A percentile compares a stretch with the other conserved stretches of the same genome.
These are phyloP conservation scores for Zonitis immaculata DNA, from an alignment of 2,888 invertebrate genomes.

Conservation along the genomic window DNA sequence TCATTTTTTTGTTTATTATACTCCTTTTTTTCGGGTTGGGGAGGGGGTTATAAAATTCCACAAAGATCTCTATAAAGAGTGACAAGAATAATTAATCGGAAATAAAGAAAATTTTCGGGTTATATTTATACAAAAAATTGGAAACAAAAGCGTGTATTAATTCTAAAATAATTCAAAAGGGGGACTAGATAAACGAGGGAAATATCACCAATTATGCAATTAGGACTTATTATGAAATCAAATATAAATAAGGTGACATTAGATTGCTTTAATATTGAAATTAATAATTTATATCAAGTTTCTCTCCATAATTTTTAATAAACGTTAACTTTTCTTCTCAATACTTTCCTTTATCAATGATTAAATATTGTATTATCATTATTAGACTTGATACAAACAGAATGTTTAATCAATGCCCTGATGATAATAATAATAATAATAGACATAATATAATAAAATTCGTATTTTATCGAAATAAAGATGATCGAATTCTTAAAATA, in stretches of 20 bases:
- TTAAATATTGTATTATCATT: not conserved
- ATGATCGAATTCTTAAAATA: not conserved
- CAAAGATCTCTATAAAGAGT: not conserved
- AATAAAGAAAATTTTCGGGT: not conserved
- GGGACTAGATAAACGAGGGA: not conserved
- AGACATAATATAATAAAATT: not conserved
- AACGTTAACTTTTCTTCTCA: not conserved
- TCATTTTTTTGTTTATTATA: not conserved
- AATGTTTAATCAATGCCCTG: not conserved
- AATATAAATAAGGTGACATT: constrained; percentile 1
- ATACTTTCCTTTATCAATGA: not conserved
- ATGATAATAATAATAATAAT: not conserved
- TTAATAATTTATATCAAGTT: not conserved
- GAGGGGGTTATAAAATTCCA: not conserved
- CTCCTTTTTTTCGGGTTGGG: not conserved
- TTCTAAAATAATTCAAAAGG: no score
- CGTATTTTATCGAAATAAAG: not conserved
- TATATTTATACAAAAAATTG: not conserved
- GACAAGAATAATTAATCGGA: not conserved
- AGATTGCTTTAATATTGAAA: not conserved
- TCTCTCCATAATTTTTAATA: not conserved
- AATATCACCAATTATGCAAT: not conserved
- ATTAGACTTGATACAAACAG: not conserved
- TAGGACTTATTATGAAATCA: not conserved
- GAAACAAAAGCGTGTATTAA: no score